Evolutionary conservation across 2,797 vertebrate genomes (phyloP).

Genomic region (Psittacula echo): DNA sequence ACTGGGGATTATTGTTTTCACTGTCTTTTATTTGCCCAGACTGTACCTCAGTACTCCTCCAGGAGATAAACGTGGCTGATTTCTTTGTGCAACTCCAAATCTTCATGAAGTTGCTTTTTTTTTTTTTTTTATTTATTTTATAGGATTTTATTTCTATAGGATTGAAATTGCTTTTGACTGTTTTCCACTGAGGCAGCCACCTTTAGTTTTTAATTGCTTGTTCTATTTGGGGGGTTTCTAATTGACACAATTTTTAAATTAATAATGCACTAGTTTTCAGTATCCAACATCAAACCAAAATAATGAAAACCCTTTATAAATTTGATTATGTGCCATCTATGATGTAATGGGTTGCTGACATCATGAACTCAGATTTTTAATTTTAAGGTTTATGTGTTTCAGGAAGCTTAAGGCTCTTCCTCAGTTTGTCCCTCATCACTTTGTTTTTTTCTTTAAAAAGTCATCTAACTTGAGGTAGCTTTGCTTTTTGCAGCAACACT

Average conservation of each 20-base stretch:
- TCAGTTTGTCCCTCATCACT: conserved; percentile 27
- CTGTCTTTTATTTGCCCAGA: neutral
- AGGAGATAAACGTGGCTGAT: neutral
- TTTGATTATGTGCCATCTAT: conserved; percentile 71
- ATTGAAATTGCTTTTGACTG: neutral
- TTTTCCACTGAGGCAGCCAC: neutral
- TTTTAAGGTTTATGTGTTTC: conserved; percentile 57
- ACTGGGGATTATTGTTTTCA: neutral
- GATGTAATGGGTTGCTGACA: conserved; percentile 60
- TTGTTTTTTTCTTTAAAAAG: neutral
- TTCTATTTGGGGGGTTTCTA: conserved; percentile 30
- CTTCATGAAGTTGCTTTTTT: neutral
- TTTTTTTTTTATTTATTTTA: neutral
- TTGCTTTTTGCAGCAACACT: conserved; percentile 34
- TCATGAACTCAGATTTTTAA: conserved; percentile 50
- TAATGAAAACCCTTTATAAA: conserved; percentile 37
- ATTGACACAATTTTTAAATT: conserved; percentile 31
- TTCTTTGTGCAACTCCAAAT: neutral
- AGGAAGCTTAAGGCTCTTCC: conserved; percentile 53
- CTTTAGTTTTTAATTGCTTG: conserved; percentile 52
- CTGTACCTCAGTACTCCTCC: neutral
- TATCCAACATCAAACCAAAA: conserved; percentile 25
- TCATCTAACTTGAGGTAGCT: conserved; percentile 10
- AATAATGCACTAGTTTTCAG: conserved; percentile 37
- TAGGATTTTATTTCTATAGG: neutral